A percentile compares a stretch with the other conserved stretches of the same genome.
phyloP scores from a whole-genome alignment of 2,113 vertebrate genomes.

The Phrynosoma platyrhinos region DNA sequence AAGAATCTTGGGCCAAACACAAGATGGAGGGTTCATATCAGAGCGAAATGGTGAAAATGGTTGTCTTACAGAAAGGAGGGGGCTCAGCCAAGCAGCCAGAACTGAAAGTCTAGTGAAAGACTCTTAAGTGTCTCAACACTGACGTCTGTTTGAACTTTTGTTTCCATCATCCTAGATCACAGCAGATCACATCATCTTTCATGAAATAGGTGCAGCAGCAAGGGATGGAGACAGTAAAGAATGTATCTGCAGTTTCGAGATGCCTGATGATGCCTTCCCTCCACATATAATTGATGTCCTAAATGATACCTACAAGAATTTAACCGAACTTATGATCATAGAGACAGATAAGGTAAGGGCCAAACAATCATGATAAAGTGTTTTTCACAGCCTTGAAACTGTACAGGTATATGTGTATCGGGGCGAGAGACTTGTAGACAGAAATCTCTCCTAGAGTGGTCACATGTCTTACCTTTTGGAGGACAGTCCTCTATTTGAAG shows the following conservation, averaged over 20 bases:
- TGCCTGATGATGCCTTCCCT: background rate
- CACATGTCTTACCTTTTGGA: too few relatives aligned
- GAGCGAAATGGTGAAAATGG: too few relatives aligned
- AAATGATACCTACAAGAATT: background rate
- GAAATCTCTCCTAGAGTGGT: too few relatives aligned
- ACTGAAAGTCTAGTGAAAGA: background rate
- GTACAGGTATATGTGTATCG: too few relatives aligned
- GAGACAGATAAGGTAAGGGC: background rate
- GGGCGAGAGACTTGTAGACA: too few relatives aligned
- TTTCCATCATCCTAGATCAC: background rate
- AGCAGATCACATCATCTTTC: background rate
- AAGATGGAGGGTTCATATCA: background rate
- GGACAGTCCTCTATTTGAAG: too few relatives aligned
- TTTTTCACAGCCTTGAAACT: background rate
- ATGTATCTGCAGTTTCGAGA: slow-evolving; percentile 6
- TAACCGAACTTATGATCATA: background rate
- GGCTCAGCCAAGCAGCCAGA: background rate
- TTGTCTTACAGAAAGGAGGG: background rate
- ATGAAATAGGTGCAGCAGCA: background rate
- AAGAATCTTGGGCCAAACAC: background rate
- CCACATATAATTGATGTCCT: background rate
- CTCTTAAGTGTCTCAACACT: background rate
- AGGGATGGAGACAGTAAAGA: background rate
- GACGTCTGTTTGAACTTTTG: background rate
- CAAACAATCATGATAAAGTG: background rate